Evolutionary conservation across 2,113 vertebrate genomes (phyloP).

Genomic region (Sinosuthora webbiana): DNA sequence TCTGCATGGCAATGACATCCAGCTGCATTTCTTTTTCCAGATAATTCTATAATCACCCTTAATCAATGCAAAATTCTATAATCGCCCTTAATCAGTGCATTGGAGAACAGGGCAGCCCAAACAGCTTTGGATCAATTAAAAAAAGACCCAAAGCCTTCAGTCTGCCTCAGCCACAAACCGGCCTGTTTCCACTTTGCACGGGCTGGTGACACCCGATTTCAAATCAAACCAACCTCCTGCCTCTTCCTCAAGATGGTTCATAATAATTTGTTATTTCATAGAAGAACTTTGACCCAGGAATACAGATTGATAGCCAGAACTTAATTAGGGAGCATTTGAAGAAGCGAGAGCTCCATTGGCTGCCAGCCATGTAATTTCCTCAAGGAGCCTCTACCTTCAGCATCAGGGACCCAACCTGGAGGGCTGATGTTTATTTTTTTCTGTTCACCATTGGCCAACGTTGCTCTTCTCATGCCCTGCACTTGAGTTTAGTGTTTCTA

Average conservation of each 20-base stretch:
- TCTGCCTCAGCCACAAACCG: background rate
- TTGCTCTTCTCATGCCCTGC: background rate
- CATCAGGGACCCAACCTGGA: background rate
- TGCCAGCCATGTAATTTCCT: slow-evolving; percentile 37
- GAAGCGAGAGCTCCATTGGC: slow-evolving; percentile 26
- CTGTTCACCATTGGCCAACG: background rate
- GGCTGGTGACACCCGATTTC: background rate
- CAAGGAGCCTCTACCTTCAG: background rate
- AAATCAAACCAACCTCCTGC: background rate
- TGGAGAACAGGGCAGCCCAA: background rate
- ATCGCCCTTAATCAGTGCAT: background rate
- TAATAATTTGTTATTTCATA: slow-evolving; percentile 18
- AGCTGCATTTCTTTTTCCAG: background rate
- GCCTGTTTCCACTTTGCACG: background rate
- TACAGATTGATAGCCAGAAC: slow-evolving; percentile 36
- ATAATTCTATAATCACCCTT: background rate
- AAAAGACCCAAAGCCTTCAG: background rate
- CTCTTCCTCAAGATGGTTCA: slow-evolving; percentile 7
- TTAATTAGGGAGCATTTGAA: slow-evolving; percentile 62
- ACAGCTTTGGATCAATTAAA: background rate
- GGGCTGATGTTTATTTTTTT: background rate
- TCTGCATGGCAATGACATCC: background rate
- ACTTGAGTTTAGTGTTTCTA: background rate
- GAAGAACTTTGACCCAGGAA: background rate
- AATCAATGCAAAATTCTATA: background rate